phyloP scores from a whole-genome alignment of 2,113 vertebrate genomes.

The Notiomystis cincta region DNA sequence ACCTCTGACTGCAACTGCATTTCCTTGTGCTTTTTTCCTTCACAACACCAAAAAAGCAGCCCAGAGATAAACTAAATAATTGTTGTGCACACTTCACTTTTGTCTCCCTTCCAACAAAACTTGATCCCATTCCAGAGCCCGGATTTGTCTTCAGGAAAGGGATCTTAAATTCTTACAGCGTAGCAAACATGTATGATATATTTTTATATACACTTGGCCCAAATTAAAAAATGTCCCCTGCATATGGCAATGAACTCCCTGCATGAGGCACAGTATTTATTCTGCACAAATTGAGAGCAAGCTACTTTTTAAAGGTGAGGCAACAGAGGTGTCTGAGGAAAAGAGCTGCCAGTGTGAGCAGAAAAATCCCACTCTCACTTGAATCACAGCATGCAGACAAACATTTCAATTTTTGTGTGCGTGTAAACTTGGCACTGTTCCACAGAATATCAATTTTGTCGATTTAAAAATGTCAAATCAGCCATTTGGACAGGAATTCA shows the following conservation, averaged over 20 bases:
- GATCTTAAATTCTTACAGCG: background rate
- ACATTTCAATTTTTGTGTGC: background rate
- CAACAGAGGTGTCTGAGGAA: background rate
- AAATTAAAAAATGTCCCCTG: background rate
- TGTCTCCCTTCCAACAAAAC: background rate
- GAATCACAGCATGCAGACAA: background rate
- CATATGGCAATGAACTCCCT: background rate
- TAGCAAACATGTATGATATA: background rate
- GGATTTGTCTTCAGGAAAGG: background rate
- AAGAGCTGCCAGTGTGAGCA: background rate
- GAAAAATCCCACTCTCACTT: background rate
- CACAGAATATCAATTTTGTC: background rate
- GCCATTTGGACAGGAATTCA: background rate
- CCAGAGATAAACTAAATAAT: background rate
- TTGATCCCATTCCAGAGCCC: background rate
- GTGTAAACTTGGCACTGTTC: background rate
- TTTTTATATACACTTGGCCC: background rate
- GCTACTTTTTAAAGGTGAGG: background rate
- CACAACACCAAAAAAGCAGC: background rate
- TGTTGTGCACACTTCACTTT: background rate
- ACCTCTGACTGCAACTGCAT: background rate
- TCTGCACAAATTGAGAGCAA: background rate
- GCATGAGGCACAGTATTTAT: background rate
- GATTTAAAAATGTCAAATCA: background rate
- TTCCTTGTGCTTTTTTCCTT: constrained; percentile 13